phyloP scores from a whole-genome alignment of 2,888 invertebrate species.

The Sinotaia quadrata region DNA sequence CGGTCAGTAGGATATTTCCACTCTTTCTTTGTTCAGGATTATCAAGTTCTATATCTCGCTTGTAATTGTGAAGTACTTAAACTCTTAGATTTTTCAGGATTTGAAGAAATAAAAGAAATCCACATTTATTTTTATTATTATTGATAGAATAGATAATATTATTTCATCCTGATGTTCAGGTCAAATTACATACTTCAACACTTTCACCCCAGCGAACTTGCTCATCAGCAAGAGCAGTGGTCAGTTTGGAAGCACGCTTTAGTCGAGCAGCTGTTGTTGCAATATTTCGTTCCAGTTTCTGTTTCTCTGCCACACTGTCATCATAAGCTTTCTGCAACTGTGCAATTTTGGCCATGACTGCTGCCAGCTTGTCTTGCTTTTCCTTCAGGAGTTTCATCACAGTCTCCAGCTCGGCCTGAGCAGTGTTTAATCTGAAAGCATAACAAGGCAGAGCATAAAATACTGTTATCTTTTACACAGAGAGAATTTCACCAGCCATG shows the following conservation, averaged over 20 bases:
- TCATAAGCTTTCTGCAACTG: conserved; percentile 72
- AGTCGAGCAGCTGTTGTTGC: conserved; percentile 84
- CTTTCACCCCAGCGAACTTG: conserved; percentile 86
- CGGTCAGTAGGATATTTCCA: no score
- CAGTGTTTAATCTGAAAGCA: conserved; percentile 72
- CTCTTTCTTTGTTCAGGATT: no score
- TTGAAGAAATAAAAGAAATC: no score
- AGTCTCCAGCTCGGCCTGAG: conserved; percentile 82
- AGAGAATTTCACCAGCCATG: not conserved
- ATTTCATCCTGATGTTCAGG: not conserved
- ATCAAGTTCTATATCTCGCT: no score
- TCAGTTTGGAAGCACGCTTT: conserved; percentile 86
- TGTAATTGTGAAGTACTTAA: no score
- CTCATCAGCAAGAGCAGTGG: conserved; percentile 89
- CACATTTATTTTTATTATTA: conserved; percentile 63
- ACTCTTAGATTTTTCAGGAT: no score
- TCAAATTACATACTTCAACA: conserved; percentile 9
- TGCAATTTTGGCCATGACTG: conserved; percentile 82
- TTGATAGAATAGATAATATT: not conserved
- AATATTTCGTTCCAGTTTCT: conserved; percentile 82
- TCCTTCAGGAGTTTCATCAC: conserved; percentile 84
- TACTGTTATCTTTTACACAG: not conserved
- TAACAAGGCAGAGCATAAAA: not conserved
- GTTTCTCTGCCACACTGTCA: conserved; percentile 78
- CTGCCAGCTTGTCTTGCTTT: conserved; percentile 86